These are phyloP conservation scores for Brachionus asplanchnoidis DNA, from an alignment of 1,140 invertebrate species.

Conservation along the genomic window DNA sequence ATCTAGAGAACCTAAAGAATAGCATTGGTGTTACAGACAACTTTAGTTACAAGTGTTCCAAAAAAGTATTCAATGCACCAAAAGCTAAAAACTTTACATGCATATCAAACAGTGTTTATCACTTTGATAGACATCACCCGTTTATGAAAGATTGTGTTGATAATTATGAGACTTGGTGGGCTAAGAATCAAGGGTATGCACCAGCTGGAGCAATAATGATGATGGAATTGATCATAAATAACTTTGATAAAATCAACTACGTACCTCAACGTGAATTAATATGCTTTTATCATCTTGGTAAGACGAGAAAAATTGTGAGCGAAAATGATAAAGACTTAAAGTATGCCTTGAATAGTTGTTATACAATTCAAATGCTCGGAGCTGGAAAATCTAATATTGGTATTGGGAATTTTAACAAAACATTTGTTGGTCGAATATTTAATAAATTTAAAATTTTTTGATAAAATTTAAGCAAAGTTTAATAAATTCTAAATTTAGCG, in stretches of 20 bases:
- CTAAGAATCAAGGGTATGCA: not conserved
- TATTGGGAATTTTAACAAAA: not conserved
- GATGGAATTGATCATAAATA: not conserved
- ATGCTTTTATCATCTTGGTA: not conserved
- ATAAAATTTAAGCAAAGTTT: too few relatives aligned
- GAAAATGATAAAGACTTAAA: not conserved
- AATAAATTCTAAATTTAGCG: too few relatives aligned
- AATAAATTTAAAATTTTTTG: not conserved
- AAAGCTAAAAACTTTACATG: not conserved
- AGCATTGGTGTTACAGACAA: not conserved
- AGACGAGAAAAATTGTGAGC: not conserved
- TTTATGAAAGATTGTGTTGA: not conserved
- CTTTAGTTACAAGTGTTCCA: not conserved
- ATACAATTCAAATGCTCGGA: not conserved
- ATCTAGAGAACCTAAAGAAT: not conserved
- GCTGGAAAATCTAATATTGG: not conserved
- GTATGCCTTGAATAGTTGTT: not conserved
- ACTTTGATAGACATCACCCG: not conserved
- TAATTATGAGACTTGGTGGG: not conserved
- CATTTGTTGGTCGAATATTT: not conserved
- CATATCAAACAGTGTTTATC: not conserved
- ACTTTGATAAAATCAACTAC: not conserved
- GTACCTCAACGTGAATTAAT: not conserved
- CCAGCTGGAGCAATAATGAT: not conserved
- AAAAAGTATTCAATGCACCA: not conserved